Conservation (phyloP, 2,113 vertebrate genomes). For the Etia nguti region DNA sequence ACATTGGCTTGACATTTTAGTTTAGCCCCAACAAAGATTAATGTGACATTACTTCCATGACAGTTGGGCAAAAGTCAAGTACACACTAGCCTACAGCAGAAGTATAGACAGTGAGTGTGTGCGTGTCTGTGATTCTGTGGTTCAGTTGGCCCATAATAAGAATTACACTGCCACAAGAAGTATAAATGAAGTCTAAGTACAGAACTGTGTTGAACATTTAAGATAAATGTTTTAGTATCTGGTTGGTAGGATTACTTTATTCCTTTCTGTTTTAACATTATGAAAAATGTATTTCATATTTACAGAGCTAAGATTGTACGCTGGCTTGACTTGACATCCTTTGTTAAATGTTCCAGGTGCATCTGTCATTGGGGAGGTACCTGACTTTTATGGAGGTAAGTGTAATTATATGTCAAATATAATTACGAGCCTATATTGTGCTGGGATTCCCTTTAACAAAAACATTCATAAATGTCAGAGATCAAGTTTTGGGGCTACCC, state of each 20-base stretch:
- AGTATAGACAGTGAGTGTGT: background rate
- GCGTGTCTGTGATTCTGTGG: background rate
- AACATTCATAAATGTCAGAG: background rate
- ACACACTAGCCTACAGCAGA: background rate
- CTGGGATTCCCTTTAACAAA: background rate
- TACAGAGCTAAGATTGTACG: background rate
- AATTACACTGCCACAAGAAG: background rate
- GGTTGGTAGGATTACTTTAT: background rate
- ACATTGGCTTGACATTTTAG: conserved; percentile 42
- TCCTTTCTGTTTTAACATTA: background rate
- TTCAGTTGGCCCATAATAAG: background rate
- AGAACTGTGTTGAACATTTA: background rate
- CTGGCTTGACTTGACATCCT: background rate
- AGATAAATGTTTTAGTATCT: background rate
- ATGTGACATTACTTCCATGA: conserved; percentile 8
- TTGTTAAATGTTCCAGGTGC: conserved; percentile 48
- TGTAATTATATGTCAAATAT: background rate
- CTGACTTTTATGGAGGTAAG: conserved; percentile 67
- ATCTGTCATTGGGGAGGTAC: conserved; percentile 25
- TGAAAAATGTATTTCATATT: background rate
- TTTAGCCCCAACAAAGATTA: background rate
- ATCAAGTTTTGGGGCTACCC: background rate
- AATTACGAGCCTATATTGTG: background rate
- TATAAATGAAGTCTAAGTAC: background rate
- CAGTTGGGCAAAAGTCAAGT: background rate